Percentiles rank a stretch among this genome's conserved stretches.
Conservation (phyloP, 53 echinoderm and acorn worm species). For the Holothuria leucospilota region DNA sequence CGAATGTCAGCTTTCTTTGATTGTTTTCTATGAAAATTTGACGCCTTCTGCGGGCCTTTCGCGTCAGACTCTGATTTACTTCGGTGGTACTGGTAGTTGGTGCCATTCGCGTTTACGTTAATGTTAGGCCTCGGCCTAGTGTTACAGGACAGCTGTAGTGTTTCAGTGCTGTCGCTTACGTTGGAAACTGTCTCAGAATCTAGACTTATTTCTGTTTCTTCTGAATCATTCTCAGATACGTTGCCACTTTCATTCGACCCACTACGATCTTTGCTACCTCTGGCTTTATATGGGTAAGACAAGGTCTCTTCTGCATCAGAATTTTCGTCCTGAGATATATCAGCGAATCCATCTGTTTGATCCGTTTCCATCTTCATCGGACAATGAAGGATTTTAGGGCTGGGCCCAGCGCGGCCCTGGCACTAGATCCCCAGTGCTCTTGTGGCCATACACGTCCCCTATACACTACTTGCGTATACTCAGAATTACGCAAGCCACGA, state of each 20-base stretch:
- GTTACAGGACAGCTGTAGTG: background rate
- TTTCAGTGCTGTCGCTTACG: slow-evolving; percentile 4
- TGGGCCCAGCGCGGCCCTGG: too few species aligned
- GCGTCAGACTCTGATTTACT: too few species aligned
- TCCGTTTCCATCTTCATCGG: slow-evolving; percentile 34
- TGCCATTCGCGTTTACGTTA: background rate
- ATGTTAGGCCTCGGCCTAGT: slow-evolving; percentile 7
- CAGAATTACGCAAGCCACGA: too few species aligned
- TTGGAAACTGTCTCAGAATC: slow-evolving; percentile 35
- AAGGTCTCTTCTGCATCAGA: slow-evolving; percentile 70
- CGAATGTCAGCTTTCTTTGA: slow-evolving; percentile 25
- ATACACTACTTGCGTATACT: too few species aligned
- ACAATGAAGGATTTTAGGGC: too few species aligned
- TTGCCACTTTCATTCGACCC: slow-evolving; percentile 14
- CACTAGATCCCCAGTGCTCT: too few species aligned
- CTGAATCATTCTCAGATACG: slow-evolving; percentile 42
- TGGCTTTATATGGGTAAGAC: slow-evolving; percentile 45
- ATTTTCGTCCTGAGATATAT: slow-evolving; percentile 70
- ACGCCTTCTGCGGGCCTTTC: background rate
- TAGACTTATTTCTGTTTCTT: slow-evolving; percentile 45
- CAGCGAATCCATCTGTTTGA: slow-evolving; percentile 55
- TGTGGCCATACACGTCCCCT: too few species aligned
- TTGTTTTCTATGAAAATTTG: background rate
- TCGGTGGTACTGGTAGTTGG: background rate
- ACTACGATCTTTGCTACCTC: background rate